Percentiles rank a stretch among this genome's conserved stretches.
Conservation (phyloP, 2,113 vertebrate genomes). For the Scytalopus superciliaris region DNA sequence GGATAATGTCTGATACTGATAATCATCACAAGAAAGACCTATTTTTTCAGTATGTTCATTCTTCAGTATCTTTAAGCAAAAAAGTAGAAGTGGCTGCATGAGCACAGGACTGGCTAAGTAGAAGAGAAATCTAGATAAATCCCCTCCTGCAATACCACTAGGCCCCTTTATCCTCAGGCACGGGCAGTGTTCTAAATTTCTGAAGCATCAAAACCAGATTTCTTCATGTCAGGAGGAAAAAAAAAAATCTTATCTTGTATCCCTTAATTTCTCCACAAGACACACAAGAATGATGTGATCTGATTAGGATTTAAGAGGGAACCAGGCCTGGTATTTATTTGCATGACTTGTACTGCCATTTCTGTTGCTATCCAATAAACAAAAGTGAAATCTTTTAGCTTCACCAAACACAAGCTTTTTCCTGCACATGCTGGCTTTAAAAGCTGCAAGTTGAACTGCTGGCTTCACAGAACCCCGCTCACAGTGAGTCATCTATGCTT, state of each 20-base stretch:
- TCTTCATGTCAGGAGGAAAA: not conserved
- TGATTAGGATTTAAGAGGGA: not conserved
- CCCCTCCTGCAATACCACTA: not conserved
- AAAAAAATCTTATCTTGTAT: not conserved
- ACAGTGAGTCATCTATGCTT: not conserved
- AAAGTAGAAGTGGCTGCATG: not conserved
- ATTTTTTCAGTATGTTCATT: not conserved
- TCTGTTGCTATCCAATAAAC: not conserved
- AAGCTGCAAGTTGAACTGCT: not conserved
- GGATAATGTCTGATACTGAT: not conserved
- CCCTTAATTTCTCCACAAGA: not conserved
- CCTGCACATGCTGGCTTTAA: not conserved
- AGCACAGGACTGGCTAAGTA: not conserved
- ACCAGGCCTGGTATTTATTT: not conserved
- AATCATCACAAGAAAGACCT: not conserved
- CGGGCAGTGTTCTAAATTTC: not conserved
- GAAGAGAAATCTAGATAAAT: not conserved
- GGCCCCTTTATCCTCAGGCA: not conserved
- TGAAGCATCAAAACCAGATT: not conserved
- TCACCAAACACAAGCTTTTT: not conserved
- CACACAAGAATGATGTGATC: not conserved
- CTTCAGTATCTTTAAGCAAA: not conserved
- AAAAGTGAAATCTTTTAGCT: not conserved
- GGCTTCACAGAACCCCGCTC: not conserved
- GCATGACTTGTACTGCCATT: not conserved